phyloP scores from a whole-genome alignment of 2,113 vertebrate genomes.

The Corythaixoides concolor region DNA sequence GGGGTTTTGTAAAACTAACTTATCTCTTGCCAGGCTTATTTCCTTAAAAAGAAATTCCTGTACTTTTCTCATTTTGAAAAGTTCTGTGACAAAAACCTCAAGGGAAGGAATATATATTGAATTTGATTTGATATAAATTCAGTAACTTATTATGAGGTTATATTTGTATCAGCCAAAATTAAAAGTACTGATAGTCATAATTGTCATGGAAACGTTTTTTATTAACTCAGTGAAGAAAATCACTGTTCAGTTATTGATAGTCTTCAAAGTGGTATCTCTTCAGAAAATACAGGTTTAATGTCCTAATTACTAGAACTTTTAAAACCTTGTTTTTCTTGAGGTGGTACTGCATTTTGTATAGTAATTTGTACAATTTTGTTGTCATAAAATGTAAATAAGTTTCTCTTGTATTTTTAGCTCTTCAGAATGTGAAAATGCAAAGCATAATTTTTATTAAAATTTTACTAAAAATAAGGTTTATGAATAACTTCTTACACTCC shows the following conservation, averaged over 20 bases:
- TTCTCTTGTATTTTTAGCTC: slow-evolving; percentile 14
- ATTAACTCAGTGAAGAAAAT: background rate
- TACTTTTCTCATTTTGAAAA: background rate
- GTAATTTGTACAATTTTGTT: slow-evolving; percentile 25
- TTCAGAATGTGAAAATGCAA: slow-evolving; percentile 36
- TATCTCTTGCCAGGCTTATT: background rate
- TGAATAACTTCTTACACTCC: slow-evolving; percentile 19
- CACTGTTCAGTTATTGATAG: background rate
- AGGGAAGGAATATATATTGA: background rate
- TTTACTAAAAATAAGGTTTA: slow-evolving; percentile 10
- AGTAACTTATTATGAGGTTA: background rate
- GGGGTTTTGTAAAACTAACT: background rate
- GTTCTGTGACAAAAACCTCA: background rate
- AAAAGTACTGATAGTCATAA: background rate
- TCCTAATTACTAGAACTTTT: background rate
- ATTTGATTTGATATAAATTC: slow-evolving; percentile 1
- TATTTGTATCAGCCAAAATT: slow-evolving; percentile 28
- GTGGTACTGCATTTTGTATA: slow-evolving; percentile 21
- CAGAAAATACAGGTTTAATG: background rate
- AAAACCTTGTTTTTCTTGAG: background rate
- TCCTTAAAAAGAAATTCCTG: background rate
- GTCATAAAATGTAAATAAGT: slow-evolving; percentile 47
- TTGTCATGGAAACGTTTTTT: background rate
- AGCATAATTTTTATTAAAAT: slow-evolving; percentile 35
- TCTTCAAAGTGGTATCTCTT: background rate